Percentiles rank a stretch among this genome's conserved stretches.
These are phyloP conservation scores for Holothuria glaberrima DNA, from an alignment of 35 echinoderm and acorn worm genomes.

Conservation along the genomic window DNA sequence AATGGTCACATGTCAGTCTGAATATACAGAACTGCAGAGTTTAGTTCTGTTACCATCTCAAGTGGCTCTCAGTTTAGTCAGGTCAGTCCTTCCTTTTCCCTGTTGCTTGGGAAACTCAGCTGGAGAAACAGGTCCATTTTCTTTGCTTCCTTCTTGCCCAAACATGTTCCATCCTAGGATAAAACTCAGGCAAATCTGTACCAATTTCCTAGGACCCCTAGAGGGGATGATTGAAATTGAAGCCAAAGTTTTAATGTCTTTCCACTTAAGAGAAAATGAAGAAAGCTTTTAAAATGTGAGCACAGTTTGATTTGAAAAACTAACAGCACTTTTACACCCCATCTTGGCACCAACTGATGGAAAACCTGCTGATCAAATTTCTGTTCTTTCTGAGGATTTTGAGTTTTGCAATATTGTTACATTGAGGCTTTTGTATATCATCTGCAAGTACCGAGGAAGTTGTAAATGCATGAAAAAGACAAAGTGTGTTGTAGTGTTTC, in stretches of 20 bases:
- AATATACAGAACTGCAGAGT: constrained; percentile 26
- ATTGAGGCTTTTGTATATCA: too few relatives aligned
- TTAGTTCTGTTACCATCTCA: constrained; percentile 11
- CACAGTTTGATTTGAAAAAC: constrained; percentile 55
- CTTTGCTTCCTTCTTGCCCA: neutral
- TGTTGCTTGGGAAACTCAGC: constrained; percentile 2
- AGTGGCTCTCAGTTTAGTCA: neutral
- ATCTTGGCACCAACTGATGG: neutral
- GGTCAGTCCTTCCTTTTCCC: neutral
- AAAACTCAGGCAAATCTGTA: neutral
- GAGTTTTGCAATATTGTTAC: too few relatives aligned
- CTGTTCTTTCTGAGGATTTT: neutral
- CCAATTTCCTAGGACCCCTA: neutral
- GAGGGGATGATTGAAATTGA: constrained; percentile 22
- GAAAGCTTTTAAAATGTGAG: constrained; percentile 29
- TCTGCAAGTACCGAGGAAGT: too few relatives aligned
- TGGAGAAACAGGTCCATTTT: constrained; percentile 21
- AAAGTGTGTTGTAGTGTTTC: too few relatives aligned
- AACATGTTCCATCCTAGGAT: constrained; percentile 11
- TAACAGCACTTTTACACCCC: constrained; percentile 19
- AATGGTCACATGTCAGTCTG: constrained; percentile 10
- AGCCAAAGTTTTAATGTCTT: constrained; percentile 36
- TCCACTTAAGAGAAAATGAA: constrained; percentile 21
- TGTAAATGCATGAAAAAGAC: too few relatives aligned
- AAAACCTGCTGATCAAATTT: constrained; percentile 26